phyloP scores from a whole-genome alignment of 2,797 vertebrate genomes.

The Artibeus lituratus region DNA sequence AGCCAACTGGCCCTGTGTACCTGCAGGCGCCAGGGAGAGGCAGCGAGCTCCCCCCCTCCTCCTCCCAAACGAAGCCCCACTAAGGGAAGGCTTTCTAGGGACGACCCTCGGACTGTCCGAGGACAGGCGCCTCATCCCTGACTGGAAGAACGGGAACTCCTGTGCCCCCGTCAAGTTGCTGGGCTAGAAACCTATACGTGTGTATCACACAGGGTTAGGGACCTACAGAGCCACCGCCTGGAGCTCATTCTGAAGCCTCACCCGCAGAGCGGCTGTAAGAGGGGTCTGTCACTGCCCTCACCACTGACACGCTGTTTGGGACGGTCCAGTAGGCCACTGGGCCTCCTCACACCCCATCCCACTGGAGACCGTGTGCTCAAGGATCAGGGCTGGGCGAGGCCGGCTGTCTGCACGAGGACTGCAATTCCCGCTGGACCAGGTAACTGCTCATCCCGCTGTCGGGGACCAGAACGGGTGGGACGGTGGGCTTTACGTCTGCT shows the following conservation, averaged over 20 bases:
- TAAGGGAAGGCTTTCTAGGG: background rate
- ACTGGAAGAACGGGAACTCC: background rate
- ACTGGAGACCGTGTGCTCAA: background rate
- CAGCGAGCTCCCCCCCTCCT: background rate
- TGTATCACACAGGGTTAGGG: background rate
- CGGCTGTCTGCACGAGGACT: background rate
- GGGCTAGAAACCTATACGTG: background rate
- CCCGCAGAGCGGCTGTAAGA: background rate
- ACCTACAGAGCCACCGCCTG: background rate
- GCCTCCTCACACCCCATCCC: background rate
- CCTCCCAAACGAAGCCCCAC: background rate
- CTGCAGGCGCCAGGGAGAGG: background rate
- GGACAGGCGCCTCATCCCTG: background rate
- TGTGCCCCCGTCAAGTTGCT: background rate
- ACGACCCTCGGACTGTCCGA: background rate
- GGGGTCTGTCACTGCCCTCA: background rate
- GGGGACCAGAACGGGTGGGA: background rate
- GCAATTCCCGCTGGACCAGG: background rate
- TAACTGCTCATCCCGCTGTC: background rate
- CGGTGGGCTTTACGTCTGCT: too few relatives aligned
- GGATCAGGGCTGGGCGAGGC: background rate
- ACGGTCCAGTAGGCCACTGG: background rate
- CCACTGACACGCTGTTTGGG: too few relatives aligned
- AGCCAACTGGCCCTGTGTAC: background rate
- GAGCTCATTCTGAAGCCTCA: background rate